Conservation (phyloP, 1,140 invertebrate species). For the Drosophila azteca region DNA sequence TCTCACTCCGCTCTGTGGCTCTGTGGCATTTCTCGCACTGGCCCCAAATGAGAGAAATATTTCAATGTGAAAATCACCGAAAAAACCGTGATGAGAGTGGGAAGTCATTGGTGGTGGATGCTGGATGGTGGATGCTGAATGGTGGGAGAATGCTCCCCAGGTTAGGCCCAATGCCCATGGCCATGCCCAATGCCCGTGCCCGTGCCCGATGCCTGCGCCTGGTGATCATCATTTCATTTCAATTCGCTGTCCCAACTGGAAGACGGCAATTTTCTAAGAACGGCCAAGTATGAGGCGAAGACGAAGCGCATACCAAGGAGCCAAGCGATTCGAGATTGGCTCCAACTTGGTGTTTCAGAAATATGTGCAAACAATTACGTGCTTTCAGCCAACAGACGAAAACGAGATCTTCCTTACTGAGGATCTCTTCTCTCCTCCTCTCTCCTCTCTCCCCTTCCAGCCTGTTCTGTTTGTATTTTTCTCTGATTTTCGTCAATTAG, state of each 20-base stretch:
- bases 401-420: slow-evolving; percentile 47
- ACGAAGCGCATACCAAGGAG: slow-evolving; percentile 74
- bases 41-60: slow-evolving; percentile 65
- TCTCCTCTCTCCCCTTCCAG: too few species aligned
- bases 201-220: slow-evolving; percentile 8
- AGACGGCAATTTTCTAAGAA: slow-evolving; percentile 82
- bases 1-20: slow-evolving; percentile 1
- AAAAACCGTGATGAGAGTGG: slow-evolving; percentile 52
- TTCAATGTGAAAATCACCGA: slow-evolving; percentile 80
- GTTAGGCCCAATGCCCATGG: slow-evolving; percentile 11
- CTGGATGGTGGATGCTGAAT: too few species aligned
- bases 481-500: slow-evolving; percentile 78
- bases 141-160: slow-evolving; percentile 26
- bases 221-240: slow-evolving; percentile 76
- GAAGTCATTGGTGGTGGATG: background rate
- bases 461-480: slow-evolving; percentile 51
- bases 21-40: slow-evolving; percentile 76
- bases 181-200: too few species aligned
- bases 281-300: slow-evolving; percentile 26
- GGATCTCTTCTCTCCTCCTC: background rate
- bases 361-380: slow-evolving; percentile 80
- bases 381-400: slow-evolving; percentile 32
- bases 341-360: slow-evolving; percentile 77
- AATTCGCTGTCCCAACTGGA: slow-evolving; percentile 64
- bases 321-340: slow-evolving; percentile 55